Evolutionary conservation across 2,888 invertebrate genomes (phyloP), one percentile per base, ranked within the genome.

Genomic region (Bibio marci): DNA sequence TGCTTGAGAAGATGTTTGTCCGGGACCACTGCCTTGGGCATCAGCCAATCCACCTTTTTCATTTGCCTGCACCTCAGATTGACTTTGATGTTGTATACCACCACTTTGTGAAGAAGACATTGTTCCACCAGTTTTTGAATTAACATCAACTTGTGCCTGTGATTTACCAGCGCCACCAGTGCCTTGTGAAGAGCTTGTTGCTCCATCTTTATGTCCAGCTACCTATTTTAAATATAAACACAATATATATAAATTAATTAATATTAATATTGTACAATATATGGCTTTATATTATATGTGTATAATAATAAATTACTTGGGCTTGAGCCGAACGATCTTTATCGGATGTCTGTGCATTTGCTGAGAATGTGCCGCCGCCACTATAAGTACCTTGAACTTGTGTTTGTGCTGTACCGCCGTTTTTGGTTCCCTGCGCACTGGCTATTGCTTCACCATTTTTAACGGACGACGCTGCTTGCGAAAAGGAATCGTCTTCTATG

Each of bases 1-100:
- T 3, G 87, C 86, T 63, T 87, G 86, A 26, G 85, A 86, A 1
- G 82, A 83, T 2, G 86, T 85, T 50, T 77, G 80, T 4, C 85
- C 86, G 3, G 80, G 79, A 1, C 85, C 86, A 50, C 76, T 76
- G 1, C 86, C 80, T 64, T 86, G 85, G 1, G 86, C 81, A 55
- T 86, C 85, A 2, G 86, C 83, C 66, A 83, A 70, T 4, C 86
- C 86, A 14, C 87, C 86, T 58, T 77, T 80, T 25, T 75, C 70
- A 45, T 80, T 79, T 3, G 83, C 85, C 62, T 82, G 79, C 1
- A 86, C 81, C 45, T 62, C 61, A 38, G 62, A 62, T 44, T 62
- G 62, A 43, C 62, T 81, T n/a, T 79, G 80, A 52, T 83, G 82
- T 52, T 76, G 71, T 46, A 66, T 60, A 4, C 83, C 82, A 43